Conservation (phyloP, 2,797 vertebrate genomes). For the Smutsia temminckii region DNA sequence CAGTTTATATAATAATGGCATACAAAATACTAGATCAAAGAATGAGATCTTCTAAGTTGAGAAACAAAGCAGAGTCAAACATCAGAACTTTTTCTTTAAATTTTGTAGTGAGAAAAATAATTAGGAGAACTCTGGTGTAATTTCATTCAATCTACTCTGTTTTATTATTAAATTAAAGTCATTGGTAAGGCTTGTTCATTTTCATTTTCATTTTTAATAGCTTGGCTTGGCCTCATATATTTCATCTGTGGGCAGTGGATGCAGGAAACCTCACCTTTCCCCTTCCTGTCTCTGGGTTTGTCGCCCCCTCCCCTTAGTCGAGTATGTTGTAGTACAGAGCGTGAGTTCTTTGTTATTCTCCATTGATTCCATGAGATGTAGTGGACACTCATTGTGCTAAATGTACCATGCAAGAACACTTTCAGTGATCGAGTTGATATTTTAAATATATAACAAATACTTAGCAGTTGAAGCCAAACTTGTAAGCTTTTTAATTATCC, state of each 20-base stretch:
- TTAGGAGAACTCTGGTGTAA: neutral
- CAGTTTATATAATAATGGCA: neutral
- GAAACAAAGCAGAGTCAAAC: neutral
- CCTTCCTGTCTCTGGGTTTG: neutral
- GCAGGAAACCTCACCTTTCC: slow-evolving; percentile 41
- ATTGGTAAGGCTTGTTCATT: neutral
- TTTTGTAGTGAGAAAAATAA: neutral
- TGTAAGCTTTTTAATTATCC: neutral
- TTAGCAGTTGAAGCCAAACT: neutral
- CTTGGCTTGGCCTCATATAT: neutral
- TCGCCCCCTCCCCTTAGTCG: neutral
- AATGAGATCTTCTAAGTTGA: neutral
- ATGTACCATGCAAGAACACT: neutral
- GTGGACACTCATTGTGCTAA: neutral
- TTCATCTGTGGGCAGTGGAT: neutral
- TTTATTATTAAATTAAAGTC: neutral
- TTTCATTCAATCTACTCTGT: neutral
- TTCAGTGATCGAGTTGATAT: neutral
- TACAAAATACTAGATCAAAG: neutral
- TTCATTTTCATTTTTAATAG: neutral
- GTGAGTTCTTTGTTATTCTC: neutral
- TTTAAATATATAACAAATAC: neutral
- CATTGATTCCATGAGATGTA: neutral
- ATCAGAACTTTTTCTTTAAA: neutral
- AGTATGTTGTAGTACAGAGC: neutral